Conservation (phyloP, 2,113 vertebrate species). For the Elachura formosa region DNA sequence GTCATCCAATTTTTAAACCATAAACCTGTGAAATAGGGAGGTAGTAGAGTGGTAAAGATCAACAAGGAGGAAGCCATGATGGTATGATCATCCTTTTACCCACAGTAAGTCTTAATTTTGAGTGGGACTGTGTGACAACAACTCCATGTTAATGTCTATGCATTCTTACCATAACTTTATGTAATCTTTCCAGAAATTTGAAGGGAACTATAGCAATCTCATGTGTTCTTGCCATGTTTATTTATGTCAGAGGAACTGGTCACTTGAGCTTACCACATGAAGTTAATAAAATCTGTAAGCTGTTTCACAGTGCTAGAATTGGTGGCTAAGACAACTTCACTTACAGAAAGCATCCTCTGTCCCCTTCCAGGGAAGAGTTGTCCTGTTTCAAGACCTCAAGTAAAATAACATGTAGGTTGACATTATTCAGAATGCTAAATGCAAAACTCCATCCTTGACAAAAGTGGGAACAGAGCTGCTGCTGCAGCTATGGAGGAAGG, state of each 20-base stretch:
- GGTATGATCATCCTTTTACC: background rate
- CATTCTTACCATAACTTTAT: constrained; percentile 26
- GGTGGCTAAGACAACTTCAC: background rate
- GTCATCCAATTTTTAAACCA: background rate
- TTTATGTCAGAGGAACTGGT: background rate
- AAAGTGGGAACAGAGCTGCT: background rate
- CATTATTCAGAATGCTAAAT: background rate
- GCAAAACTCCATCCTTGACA: background rate
- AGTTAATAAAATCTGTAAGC: constrained; percentile 27
- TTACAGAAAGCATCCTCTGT: background rate
- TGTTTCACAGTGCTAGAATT: background rate
- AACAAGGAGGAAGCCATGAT: background rate
- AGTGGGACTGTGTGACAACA: background rate
- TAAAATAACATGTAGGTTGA: background rate
- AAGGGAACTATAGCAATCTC: constrained; percentile 15
- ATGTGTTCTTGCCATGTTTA: background rate
- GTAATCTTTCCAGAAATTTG: constrained; percentile 29
- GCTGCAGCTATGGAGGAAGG: background rate
- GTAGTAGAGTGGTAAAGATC: background rate
- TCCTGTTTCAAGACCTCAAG: background rate
- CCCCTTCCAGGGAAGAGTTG: background rate
- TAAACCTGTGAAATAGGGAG: background rate
- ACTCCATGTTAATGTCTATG: background rate
- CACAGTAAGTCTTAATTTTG: background rate
- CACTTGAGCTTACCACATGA: constrained; percentile 22